phyloP scores from a whole-genome alignment of 2,888 invertebrate species.

The Ommatoiulus sabulosus region DNA sequence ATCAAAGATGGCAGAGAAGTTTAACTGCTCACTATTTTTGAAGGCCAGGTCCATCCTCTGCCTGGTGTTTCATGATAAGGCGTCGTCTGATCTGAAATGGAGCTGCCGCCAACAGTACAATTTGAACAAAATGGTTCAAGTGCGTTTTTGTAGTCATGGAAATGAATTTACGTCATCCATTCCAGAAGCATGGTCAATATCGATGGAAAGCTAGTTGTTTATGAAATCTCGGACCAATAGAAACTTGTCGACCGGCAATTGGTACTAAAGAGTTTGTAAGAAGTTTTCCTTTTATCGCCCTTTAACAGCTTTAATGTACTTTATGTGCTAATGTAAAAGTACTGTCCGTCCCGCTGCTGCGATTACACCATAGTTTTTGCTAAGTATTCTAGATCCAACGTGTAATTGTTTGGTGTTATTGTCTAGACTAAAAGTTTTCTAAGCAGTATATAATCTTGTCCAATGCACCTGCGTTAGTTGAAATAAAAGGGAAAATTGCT shows the following conservation, averaged over 20 bases:
- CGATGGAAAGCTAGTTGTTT: neutral
- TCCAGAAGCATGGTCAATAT: neutral
- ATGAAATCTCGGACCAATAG: neutral
- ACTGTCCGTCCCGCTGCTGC: too few relatives aligned
- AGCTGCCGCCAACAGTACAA: neutral
- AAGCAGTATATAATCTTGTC: too few relatives aligned
- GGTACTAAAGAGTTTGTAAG: neutral
- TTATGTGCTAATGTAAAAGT: too few relatives aligned
- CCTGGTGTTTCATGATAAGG: neutral
- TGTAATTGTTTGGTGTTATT: neutral
- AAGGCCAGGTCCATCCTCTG: neutral
- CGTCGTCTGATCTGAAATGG: neutral
- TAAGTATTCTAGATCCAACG: too few relatives aligned
- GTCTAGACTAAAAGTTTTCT: too few relatives aligned
- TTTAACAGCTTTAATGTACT: neutral
- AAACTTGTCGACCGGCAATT: neutral
- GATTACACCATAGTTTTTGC: too few relatives aligned
- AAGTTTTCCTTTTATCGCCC: neutral
- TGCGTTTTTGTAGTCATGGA: conserved; percentile 34
- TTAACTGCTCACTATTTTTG: neutral
- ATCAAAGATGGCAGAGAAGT: neutral
- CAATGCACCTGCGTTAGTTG: neutral
- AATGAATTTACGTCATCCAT: conserved; percentile 21
- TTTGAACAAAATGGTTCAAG: neutral
- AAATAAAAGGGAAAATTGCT: neutral